Evolutionary conservation across 2,888 invertebrate genomes (phyloP).

Genomic region (Oscheius sp.): DNA sequence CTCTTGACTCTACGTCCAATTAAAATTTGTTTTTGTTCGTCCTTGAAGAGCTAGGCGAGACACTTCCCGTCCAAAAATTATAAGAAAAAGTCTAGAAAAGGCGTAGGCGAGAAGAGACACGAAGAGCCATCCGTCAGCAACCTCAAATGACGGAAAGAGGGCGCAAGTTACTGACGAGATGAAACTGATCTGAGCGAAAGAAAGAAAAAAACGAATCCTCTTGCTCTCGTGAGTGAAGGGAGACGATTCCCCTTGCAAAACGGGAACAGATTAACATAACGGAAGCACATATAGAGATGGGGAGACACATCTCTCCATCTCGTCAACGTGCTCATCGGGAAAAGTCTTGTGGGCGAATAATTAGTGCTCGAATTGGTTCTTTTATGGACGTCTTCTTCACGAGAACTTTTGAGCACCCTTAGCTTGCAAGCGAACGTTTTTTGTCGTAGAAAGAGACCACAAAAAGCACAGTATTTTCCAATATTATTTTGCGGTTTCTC

Average conservation of each 20-base stretch:
- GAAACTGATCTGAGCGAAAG: too few species aligned
- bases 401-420: conserved; percentile 15
- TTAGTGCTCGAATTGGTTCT: conserved; percentile 27
- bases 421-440: conserved; percentile 5
- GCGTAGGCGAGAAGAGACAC: too few species aligned
- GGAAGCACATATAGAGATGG: neutral
- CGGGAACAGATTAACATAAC: conserved; percentile 11
- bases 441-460: too few species aligned
- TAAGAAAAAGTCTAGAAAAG: too few species aligned
- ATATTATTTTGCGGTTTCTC: too few species aligned
- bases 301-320: too few species aligned
- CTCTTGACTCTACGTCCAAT: conserved; percentile 6
- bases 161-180: too few species aligned
- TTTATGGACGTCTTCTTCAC: conserved; percentile 12
- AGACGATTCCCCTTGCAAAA: neutral
- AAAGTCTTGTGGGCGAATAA: conserved; percentile 25
- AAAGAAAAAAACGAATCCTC: too few species aligned
- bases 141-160: too few species aligned
- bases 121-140: too few species aligned
- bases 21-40: conserved; percentile 26
- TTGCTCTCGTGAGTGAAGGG: too few species aligned
- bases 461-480: too few species aligned
- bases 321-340: conserved; percentile 20
- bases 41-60: conserved; percentile 1
- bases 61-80: conserved; percentile 4